phyloP scores from a whole-genome alignment of 2,113 vertebrate species.

The Neopipo cinnamomea region DNA sequence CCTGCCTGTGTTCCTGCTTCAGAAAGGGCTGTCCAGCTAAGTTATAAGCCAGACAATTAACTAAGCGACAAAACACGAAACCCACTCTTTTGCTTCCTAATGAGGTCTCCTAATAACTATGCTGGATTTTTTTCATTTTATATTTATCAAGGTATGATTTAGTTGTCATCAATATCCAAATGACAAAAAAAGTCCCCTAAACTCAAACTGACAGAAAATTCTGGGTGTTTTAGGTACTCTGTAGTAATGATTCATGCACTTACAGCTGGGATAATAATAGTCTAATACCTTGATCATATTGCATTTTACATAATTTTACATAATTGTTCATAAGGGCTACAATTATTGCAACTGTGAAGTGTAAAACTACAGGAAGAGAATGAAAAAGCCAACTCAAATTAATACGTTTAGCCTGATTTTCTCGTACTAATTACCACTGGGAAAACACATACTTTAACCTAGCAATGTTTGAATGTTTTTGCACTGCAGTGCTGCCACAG shows the following conservation, averaged over 20 bases:
- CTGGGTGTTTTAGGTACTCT: background rate
- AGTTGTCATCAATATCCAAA: conserved; percentile 56
- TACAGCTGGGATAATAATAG: conserved; percentile 22
- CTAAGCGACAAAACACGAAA: conserved; percentile 60
- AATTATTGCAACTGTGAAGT: conserved; percentile 51
- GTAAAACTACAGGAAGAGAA: conserved; percentile 52
- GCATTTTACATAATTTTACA: conserved; percentile 48
- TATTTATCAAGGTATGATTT: conserved; percentile 67
- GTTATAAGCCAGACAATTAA: conserved; percentile 44
- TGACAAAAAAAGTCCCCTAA: background rate
- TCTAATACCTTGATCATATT: conserved; percentile 53
- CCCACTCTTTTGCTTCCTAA: conserved; percentile 55
- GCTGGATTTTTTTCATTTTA: conserved; percentile 1
- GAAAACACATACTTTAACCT: conserved; percentile 49
- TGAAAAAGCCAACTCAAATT: conserved; percentile 25
- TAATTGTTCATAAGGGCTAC: conserved; percentile 59
- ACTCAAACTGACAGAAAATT: conserved; percentile 33
- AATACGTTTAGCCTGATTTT: conserved; percentile 47
- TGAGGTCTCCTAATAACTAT: conserved; percentile 49
- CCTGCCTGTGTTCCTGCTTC: background rate
- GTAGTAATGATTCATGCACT: conserved; percentile 18
- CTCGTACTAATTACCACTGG: conserved; percentile 49
- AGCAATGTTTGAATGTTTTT: background rate
- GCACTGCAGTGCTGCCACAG: background rate
- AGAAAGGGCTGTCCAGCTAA: background rate